phyloP scores from a whole-genome alignment of 2,888 invertebrate genomes.

The Elmis aenea region DNA sequence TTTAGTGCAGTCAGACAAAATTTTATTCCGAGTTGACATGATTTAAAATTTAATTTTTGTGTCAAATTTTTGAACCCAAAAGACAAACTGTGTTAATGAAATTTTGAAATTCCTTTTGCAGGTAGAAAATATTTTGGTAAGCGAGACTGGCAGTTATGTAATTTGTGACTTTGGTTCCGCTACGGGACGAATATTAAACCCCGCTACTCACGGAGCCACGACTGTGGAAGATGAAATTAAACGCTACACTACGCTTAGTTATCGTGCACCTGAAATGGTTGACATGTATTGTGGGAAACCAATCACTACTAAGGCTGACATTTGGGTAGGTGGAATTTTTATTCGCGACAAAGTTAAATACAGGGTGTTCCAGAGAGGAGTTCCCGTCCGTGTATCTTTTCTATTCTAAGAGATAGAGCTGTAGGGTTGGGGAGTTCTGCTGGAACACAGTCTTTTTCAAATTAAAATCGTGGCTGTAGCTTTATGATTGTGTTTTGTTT shows the following conservation, averaged over 20 bases:
- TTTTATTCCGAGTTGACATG: too few relatives aligned
- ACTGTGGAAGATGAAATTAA: conserved; percentile 80
- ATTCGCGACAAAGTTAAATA: neutral
- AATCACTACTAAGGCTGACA: conserved; percentile 83
- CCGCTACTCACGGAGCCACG: conserved; percentile 60
- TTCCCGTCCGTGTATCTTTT: too few relatives aligned
- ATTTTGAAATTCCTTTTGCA: too few relatives aligned
- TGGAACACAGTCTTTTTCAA: too few relatives aligned
- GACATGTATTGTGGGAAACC: conserved; percentile 79
- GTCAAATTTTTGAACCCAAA: too few relatives aligned
- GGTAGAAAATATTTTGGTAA: conserved; percentile 84
- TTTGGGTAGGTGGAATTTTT: conserved; percentile 60
- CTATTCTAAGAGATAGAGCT: too few relatives aligned
- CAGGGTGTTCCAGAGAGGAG: neutral
- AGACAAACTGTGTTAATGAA: too few relatives aligned
- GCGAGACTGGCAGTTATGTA: conserved; percentile 75
- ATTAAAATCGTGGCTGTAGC: too few relatives aligned
- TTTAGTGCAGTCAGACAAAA: too few relatives aligned
- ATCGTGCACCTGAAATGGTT: conserved; percentile 90
- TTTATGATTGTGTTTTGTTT: conserved; percentile 28
- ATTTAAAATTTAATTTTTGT: too few relatives aligned
- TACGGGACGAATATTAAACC: conserved; percentile 73
- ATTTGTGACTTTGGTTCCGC: conserved; percentile 93
- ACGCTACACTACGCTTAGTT: conserved; percentile 84
- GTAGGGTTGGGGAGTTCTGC: too few relatives aligned